Conservation (phyloP, 2,113 vertebrate species). For the Cephalopholis sonnerati region DNA sequence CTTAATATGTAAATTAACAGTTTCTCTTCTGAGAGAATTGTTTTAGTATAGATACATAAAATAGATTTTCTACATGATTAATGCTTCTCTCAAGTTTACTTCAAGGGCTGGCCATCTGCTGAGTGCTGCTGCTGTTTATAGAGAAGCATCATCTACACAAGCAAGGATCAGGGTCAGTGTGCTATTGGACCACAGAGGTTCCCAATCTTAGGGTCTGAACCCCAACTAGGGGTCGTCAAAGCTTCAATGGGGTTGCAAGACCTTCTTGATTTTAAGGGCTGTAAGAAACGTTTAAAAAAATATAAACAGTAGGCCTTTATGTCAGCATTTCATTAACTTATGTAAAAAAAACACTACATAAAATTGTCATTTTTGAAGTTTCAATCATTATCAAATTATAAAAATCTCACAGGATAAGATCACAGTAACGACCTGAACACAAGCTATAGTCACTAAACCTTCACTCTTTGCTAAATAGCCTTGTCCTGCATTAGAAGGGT, state of each 20-base stretch:
- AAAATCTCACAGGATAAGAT: no score
- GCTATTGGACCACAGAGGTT: not conserved
- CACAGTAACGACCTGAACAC: not conserved
- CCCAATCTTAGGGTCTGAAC: no score
- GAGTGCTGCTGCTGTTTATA: slow-evolving; percentile 24
- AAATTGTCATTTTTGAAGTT: no score
- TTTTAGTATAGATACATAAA: slow-evolving; percentile 4
- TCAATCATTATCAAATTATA: no score
- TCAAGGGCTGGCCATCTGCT: slow-evolving; percentile 32
- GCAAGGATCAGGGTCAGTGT: slow-evolving; percentile 30
- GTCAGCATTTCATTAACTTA: no score
- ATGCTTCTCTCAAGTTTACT: slow-evolving; percentile 35
- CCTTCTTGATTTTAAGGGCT: no score
- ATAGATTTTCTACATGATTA: slow-evolving; percentile 13
- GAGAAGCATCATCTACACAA: slow-evolving; percentile 14
- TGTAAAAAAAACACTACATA: no score
- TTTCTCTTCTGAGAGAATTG: slow-evolving; percentile 1
- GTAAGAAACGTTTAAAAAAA: no score
- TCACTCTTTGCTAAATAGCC: not conserved
- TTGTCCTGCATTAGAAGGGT: not conserved
- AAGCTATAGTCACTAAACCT: not conserved
- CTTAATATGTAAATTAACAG: not conserved
- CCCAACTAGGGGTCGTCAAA: no score
- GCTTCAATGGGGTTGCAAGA: no score
- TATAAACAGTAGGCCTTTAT: no score